Evolutionary conservation across 2,888 invertebrate genomes (phyloP), one percentile per base, ranked within the genome.

Genomic region (Hyposoter dolosus): DNA sequence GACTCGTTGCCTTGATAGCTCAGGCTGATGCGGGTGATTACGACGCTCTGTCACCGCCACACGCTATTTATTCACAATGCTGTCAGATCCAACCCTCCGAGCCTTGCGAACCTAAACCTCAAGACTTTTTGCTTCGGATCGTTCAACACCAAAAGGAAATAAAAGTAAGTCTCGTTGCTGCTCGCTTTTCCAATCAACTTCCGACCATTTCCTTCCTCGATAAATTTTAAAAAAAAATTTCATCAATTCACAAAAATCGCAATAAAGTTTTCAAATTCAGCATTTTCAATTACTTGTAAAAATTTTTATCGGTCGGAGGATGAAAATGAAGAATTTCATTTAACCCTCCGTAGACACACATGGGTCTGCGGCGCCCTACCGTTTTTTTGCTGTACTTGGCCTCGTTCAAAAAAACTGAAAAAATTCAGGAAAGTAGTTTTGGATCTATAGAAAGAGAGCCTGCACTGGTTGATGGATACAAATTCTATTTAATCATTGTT

Each of bases 1-100:
- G 96, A 90, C 95, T 98, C 88, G 96, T 97, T 65, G 98, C 98
- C 17, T 95, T 97, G 88, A 96, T 98, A 88, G 97, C 97, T 7
- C 93, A 96, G 91, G 96, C 97, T 17, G 97, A 97, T 92, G 95
- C 95, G 12, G 97, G 97, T 7, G 96, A 97, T 93, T 96, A 96
- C 92, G 96, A 96, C 82, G 95, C 95, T 6, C 94, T 96, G 66
- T 94, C 95, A 79, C 96, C 96, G 1, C 96, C 96, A 0, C 95
- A 95, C 79, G 95, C 95, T 83, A 94, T 96, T 68, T 97, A 96
- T 92, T 95, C 95, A 45, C 96, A 96, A 90, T 96, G 96, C 90
- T 95, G 96, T 89, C 95, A 95, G 88, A 96, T 96, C 69, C 95
- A 95, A 71, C 95, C 96, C 2, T 82, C 90, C 56, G 95, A 95